Base-by-base conservation (phyloP, 2,113 vertebrate genomes). In the Sphyrna mokarran region DNA sequence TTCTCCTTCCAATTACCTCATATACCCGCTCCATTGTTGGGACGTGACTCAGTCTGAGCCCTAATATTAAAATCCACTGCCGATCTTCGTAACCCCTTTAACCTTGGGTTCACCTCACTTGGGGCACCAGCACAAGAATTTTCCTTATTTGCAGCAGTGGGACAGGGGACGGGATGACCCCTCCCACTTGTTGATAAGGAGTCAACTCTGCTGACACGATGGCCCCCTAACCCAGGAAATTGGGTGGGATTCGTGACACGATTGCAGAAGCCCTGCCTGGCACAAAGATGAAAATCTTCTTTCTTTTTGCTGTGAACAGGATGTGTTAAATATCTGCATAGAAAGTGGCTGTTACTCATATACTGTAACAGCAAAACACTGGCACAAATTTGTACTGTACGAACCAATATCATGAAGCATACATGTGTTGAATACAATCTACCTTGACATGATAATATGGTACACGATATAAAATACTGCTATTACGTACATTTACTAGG, bases 401-500 rank as follows among this genome's bases (percentile, higher is more conserved):
- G 26, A 18, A 48, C 37, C 13, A 18, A 95, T 95, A 72, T 16
- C 29, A 23, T 48, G 40, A 72, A 43, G 23, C 48, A 6, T n/a
- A 95, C 14, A 72, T 23, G 3, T 14, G 37, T 95, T 76, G 68
- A 48, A 95, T 72, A 76, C 69, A 95, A 54, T 72, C 40, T 95
- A 95, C 68, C 68, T 29, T 70, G 94, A 95, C 1, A 1, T 72
- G 40, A 48, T 72, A 95, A 76, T 40, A 48, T 48, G 68, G 20
- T 70, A 72, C 26, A 72, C 18, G 11, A 90, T 33, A 61, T 58
- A 61, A 95, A 95, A 72, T 70, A 72, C 13, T 95, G 91, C 43
- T 54, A 95, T 48, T 72, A 95, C 29, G 22, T 43, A 95, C 69
- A 76, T 95, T 95, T n/a, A 93, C 61, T 66, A 93, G 16, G 20